Evolutionary conservation across 2,888 invertebrate genomes (phyloP), one percentile per base, ranked within the genome.

Genomic region (Epiblema foenella): DNA sequence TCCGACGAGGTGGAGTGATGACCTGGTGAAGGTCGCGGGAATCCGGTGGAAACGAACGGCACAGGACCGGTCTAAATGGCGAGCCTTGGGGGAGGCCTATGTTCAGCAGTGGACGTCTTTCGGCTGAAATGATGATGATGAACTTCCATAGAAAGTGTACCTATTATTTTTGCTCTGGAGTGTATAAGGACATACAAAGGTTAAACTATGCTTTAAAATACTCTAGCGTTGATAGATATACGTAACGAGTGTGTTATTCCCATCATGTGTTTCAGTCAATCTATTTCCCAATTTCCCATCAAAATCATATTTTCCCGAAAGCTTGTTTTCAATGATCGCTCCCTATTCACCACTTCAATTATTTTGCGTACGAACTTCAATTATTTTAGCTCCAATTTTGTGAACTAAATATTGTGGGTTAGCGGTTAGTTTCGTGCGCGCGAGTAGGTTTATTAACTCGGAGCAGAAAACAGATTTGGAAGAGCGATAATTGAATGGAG

Each of bases 361-460:
- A 63, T 33, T 62, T 64, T 17, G 63, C 11, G n/a, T n/a, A 33
- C 49, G 57, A 37, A 67, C 57, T 33, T 67, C 66, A 37, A 67
- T 58, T 67, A 65, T 11, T 24, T 10, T 56, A 29, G 24, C 9
- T 46, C 17, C 63, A 37, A 52, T 52, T 52, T 63, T 51, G 37
- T 10, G 24, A 20, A 24, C 52, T 24, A 54, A 15, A 54, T 54
- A 24, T 20, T 54, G 52, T 54, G 52, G 52, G 52, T 54, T 54
- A 11, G 20, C 24, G 52, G 52, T 20, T 24, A 52, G 52, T 52
- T 51, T 20, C 15, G n/a, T 3, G 42, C 42, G 42, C 7, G 42
- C 7, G 15, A 46, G 15, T 46, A 46, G 15, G 33, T 33, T 33
- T 33, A 33, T 8, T 33, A 33, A 33, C 33, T 8, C 9, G 24